Percentiles rank a stretch among this genome's conserved stretches.
Conservation (phyloP, 2,888 invertebrate species). For the Chrysomela aeneicollis region DNA sequence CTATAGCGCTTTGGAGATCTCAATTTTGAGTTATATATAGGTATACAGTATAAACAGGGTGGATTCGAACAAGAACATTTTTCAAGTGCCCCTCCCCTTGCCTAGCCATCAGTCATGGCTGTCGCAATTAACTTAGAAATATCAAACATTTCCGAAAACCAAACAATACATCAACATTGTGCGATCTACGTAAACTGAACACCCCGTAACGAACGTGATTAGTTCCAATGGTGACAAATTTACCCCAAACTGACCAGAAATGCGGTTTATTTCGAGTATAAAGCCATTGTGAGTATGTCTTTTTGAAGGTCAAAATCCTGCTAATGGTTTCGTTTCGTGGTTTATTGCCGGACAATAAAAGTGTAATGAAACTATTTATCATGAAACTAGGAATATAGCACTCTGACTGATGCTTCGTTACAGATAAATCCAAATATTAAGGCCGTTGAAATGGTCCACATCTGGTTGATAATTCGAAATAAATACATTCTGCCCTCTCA, state of each 20-base stretch:
- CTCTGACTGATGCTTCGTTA: no score
- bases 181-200: constrained; percentile 40
- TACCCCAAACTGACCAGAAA: constrained; percentile 47
- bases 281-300: constrained; percentile 22
- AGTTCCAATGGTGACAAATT: constrained; percentile 45
- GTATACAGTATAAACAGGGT: no score
- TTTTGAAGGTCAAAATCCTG: constrained; percentile 25
- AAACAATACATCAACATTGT: constrained; percentile 32
- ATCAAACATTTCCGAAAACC: constrained; percentile 23
- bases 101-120: background rate
- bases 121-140: background rate
- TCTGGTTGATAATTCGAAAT: no score
- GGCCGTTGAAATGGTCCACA: no score
- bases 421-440: no score
- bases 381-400: no score
- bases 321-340: constrained; percentile 22
- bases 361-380: constrained; percentile 13
- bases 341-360: constrained; percentile 24
- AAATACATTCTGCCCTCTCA: no score
- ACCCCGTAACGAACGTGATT: constrained; percentile 48
- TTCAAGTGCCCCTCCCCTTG: constrained; percentile 4
- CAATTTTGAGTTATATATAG: no score
- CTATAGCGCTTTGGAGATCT: no score
- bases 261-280: constrained; percentile 46
- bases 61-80: background rate